Evolutionary conservation across 2,113 vertebrate genomes (phyloP).

Genomic region (Chaetodon trifascialis): DNA sequence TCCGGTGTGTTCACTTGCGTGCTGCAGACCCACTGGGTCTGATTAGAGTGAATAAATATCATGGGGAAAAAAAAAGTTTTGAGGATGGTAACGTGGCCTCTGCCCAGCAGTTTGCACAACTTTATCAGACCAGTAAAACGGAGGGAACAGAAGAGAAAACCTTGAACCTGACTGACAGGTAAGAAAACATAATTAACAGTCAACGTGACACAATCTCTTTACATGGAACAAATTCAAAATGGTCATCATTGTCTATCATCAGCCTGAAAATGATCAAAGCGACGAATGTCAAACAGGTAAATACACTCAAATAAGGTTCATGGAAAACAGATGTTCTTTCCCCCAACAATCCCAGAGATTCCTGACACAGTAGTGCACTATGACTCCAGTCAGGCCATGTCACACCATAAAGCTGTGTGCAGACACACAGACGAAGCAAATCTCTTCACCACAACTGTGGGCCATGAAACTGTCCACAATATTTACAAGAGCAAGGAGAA

Average conservation of each 20-base stretch:
- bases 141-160: not conserved
- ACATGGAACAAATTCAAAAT: not conserved
- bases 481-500: slow-evolving; percentile 34
- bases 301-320: slow-evolving; percentile 12
- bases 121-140: not conserved
- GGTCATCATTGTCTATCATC: not conserved
- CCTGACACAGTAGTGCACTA: slow-evolving; percentile 46
- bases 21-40: not conserved
- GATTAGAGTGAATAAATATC: not conserved
- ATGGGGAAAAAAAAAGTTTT: not conserved
- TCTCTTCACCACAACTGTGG: slow-evolving; percentile 33
- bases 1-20: slow-evolving; percentile 23
- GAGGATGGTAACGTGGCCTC: not conserved
- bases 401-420: slow-evolving; percentile 15
- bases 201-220: not conserved
- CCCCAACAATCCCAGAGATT: slow-evolving; percentile 58
- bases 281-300: slow-evolving; percentile 6
- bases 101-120: not conserved
- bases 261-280: not conserved
- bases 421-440: slow-evolving; percentile 18
- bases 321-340: not conserved
- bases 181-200: not conserved
- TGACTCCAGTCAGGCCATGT: slow-evolving; percentile 1
- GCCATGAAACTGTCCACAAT: slow-evolving; percentile 5
- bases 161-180: not conserved